These are phyloP conservation scores for Zosterops pallidus DNA, from an alignment of 2,113 vertebrate species.

Conservation along the genomic window DNA sequence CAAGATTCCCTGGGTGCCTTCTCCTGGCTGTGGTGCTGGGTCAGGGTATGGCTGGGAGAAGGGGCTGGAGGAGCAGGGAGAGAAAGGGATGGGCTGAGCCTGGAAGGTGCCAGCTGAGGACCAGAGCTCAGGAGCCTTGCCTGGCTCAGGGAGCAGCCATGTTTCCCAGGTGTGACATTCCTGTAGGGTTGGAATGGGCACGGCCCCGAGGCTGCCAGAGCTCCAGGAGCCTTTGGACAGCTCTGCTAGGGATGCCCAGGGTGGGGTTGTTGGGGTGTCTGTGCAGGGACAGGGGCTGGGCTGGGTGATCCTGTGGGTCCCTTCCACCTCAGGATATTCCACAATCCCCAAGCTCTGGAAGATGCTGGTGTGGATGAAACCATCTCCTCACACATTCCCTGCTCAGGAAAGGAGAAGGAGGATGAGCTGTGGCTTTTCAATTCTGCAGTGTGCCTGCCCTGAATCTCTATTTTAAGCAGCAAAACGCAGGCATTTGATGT, in stretches of 20 bases:
- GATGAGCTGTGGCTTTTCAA: neutral
- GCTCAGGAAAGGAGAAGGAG: neutral
- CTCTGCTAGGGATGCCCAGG: neutral
- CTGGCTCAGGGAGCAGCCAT: neutral
- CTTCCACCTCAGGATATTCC: neutral
- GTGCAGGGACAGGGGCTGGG: fast-evolving
- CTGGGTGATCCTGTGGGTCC: neutral
- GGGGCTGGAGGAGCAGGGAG: neutral
- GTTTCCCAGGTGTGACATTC: neutral
- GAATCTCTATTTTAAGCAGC: neutral
- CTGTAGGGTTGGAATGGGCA: neutral
- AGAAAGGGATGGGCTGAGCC: neutral
- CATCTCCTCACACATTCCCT: neutral
- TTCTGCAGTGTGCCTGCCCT: neutral
- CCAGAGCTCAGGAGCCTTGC: neutral
- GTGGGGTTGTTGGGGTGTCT: neutral
- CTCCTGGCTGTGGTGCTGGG: no score
- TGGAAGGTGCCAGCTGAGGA: neutral
- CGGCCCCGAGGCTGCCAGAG: neutral
- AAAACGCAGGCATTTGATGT: neutral
- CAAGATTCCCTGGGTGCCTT: neutral
- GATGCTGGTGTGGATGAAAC: neutral
- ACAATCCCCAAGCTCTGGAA: neutral
- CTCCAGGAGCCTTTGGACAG: neutral
- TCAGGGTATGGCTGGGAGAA: neutral